These are phyloP conservation scores for Chaetogeoica ovagalla DNA, from an alignment of 2,888 invertebrate species.

Conservation along the genomic window DNA sequence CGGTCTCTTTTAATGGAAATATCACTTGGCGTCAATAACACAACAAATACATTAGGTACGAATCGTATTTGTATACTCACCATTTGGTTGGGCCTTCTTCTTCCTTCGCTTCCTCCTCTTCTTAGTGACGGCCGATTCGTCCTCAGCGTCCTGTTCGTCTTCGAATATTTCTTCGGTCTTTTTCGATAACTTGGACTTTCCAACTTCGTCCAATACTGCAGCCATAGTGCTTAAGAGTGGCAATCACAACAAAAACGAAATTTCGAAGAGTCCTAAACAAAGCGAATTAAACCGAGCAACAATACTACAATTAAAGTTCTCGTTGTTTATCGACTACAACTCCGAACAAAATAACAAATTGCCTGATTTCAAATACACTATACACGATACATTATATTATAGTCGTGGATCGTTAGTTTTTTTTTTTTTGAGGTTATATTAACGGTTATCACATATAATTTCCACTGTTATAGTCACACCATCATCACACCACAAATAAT, in stretches of 20 bases:
- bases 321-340: neutral
- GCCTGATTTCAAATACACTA: conserved; percentile 21
- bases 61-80: conserved; percentile 33
- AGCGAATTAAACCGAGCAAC: neutral
- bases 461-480: neutral
- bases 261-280: neutral
- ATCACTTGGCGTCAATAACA: conserved; percentile 29
- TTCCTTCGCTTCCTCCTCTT: conserved; percentile 52
- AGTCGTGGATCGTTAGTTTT: neutral
- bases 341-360: neutral
- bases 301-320: neutral
- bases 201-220: conserved; percentile 65
- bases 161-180: conserved; percentile 58
- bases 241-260: too few relatives aligned
- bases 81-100: conserved; percentile 56
- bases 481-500: too few relatives aligned
- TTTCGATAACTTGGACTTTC: conserved; percentile 58
- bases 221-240: conserved; percentile 61
- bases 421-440: conserved; percentile 28
- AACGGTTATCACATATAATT: neutral
- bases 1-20: conserved; percentile 18
- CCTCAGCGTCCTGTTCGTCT: conserved; percentile 57
- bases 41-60: conserved; percentile 1
- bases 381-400: neutral
- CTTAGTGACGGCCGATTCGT: conserved; percentile 53